Evolutionary conservation across 2,888 invertebrate species (phyloP), one percentile per base, ranked within the genome.

Genomic region (Xylophagus ater): DNA sequence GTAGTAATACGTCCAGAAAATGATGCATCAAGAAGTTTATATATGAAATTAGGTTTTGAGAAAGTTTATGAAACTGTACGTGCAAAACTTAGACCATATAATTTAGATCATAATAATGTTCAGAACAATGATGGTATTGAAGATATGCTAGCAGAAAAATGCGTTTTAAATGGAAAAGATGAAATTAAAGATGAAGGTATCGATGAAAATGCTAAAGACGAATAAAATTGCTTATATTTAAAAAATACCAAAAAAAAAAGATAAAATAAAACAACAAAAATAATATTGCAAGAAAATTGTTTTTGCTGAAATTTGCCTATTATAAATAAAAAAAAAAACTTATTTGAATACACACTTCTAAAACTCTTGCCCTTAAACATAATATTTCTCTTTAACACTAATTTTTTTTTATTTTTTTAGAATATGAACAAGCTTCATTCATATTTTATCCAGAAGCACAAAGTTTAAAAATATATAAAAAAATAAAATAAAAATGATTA

Each of bases 1-100:
- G 87, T 87, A 49, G 84, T 87, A 53, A 87, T 87, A 67, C 72
- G 79, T 60, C 86, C 86, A 45, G 85, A 86, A 65, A 87, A 87
- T 64, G 83, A 84, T 63, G 86, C 87, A 47, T 86, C 86, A 49
- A 79, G 82, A 57, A 80, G 79, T 54, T 73, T 87, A 40, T 87
- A 87, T 67, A 77, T 73, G 51, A 87, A 87, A 62, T 72, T 87
- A 55, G 85, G 86, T 55, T 87, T 86, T 68, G 73, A 74, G 59
- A 81, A 77, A 62, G 74, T 78, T 53, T 87, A 80, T 64, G 77
- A 81, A 65, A 84, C 82, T 52, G 81, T 83, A 49, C 75, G 86
- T 52, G 84, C 84, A 58, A 79, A 81, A 49, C 72, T 86, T 60
- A 75, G 74, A 59, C 79, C 79, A 34, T n/a, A n/a, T n/a, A n/a